Evolutionary conservation across 2,797 vertebrate species (phyloP), one percentile per base, ranked within the genome.

Genomic region (Alosa sapidissima): DNA sequence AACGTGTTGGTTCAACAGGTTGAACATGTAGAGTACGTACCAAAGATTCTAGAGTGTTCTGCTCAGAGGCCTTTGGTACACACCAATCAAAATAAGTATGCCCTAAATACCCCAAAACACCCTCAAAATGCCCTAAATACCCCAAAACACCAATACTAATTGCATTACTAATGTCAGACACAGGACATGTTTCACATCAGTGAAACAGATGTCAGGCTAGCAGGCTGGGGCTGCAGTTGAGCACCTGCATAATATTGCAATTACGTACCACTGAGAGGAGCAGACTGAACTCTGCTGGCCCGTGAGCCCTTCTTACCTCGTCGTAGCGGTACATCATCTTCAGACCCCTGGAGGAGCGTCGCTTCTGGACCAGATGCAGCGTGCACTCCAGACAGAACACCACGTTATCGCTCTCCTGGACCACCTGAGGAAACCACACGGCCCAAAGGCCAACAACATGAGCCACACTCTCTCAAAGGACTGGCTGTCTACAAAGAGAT

Each of bases 311-410:
- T 47, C 72, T 82, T 87, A 96, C 98, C 97, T 99, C 98, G 33
- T 99, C 97, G 0, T 99, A 99, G 90, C 98, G 97, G 90, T 99
- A 99, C 98, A 99, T 99, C 95, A 99, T 96, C 91, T 99, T 99
- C 86, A 99, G 95, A 87, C 98, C 98, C 72, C 98, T 97, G 90
- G 98, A 99, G 82, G 98, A 97, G 93, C 99, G 98, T 94, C 99
- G 97, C 90, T 98, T 99, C 91, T 99, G 97, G 94, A 99, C 98
- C 0, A 98, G 98, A 90, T 96, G 96, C 90, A 99, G 96, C 1
- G 98, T 98, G 86, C 98, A 99, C 93, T 99, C 98, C 93, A 99
- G 94, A 94, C 98, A 99, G 95, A 99, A 99, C 89, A 99, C 98
- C 68, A 99, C 98, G 0, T 99, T 99, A 90, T 99, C 98, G 0